Evolutionary conservation across 2,113 vertebrate species (phyloP), one percentile per base, ranked within the genome.

Genomic region (Panthera tigris): DNA sequence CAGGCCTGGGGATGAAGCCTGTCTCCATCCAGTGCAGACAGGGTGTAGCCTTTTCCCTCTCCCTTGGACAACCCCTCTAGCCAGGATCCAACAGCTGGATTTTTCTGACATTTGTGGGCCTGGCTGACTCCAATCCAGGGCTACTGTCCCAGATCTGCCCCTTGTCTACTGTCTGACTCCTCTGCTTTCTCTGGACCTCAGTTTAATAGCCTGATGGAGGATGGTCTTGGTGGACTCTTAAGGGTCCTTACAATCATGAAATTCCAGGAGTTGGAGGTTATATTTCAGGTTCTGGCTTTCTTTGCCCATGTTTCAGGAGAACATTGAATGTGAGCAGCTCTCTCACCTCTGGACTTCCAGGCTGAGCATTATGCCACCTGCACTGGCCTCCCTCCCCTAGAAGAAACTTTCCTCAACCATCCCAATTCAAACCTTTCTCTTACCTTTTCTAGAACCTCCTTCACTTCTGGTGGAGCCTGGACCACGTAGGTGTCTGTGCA

Each of bases 81-180:
- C 5, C 39, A 69, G 66, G n/a, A 94, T 23, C 7, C 3, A 9
- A 55, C 91, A 79, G 11, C 31, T 66, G 21, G 4, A 10, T 73
- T 92, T 92, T 41, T 57, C 61, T 97, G n/a, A 68, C 5, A 85
- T 91, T 95, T 94, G 33, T 83, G 23, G 45, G 48, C 19, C 57
- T 93, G 68, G 33, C 39, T 93, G 57, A 80, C 15, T 95, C 21
- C 31, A 86, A 31, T 36, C 13, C 4, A 7, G 19, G 52, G 48
- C 25, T 50, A n/a, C 15, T 48, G 10, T 10, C 1, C 25, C 16
- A 65, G 5, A 36, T 71, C n/a, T 61, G 25, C 14, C 27, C 4
- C 52, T 73, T 36, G 13, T 15, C 21, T 81, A 12, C 2, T 33
- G 4, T 63, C 50, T 55, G 68, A 82, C 7, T 3, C 4, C 33